A percentile compares a stretch with the other conserved stretches of the same genome.
Conservation (phyloP, 1,140 invertebrate genomes). For the Oryctes rhinoceros region DNA sequence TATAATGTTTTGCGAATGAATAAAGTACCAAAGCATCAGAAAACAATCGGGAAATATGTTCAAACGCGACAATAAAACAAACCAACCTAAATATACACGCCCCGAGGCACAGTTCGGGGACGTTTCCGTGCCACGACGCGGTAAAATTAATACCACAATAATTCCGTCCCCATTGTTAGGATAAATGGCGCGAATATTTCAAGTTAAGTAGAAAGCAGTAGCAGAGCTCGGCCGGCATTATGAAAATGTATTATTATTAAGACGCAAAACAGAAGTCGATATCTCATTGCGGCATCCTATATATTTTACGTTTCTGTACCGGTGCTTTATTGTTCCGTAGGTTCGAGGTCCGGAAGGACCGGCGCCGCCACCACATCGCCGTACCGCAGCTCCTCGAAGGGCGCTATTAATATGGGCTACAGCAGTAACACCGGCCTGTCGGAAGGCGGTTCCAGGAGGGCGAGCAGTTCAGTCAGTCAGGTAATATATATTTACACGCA, state of each 20-base stretch:
- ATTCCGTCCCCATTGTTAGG: background rate
- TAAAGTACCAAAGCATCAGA: too few species aligned
- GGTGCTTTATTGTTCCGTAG: background rate
- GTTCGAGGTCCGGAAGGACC: constrained; percentile 58
- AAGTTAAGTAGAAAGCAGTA: background rate
- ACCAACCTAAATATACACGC: too few species aligned
- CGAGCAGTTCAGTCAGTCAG: constrained; percentile 74
- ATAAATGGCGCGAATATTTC: constrained; percentile 9
- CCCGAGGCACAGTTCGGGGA: too few species aligned
- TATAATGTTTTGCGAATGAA: too few species aligned
- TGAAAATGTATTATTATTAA: constrained; percentile 14
- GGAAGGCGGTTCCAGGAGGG: constrained; percentile 70
- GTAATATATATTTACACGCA: constrained; percentile 4
- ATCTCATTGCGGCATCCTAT: background rate
- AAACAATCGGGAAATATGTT: too few species aligned
- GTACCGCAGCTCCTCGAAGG: constrained; percentile 66
- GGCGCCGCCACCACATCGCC: constrained; percentile 65
- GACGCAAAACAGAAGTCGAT: background rate
- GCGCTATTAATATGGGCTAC: constrained; percentile 64
- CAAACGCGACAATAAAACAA: too few species aligned
- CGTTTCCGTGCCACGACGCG: too few species aligned
- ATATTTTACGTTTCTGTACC: background rate
- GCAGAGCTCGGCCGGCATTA: background rate
- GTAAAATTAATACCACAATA: constrained; percentile 5
- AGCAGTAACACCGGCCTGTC: constrained; percentile 64